phyloP scores from a whole-genome alignment of 2,797 vertebrate species.

The Sebastes itinus region DNA sequence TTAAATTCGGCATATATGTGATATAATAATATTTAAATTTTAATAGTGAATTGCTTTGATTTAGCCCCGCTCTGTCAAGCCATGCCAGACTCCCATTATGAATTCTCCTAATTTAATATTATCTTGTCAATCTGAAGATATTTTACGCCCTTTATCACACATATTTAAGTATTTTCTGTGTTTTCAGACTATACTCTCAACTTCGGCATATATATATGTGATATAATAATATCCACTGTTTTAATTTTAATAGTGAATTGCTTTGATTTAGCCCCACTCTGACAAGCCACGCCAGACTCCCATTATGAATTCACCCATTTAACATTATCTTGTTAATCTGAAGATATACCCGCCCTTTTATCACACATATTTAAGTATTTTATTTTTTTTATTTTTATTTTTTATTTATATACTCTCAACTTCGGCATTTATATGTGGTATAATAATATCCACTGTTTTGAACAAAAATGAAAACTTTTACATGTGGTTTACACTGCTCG shows the following conservation, averaged over 20 bases:
- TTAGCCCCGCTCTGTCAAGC: not conserved
- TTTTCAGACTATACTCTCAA: fast-evolving
- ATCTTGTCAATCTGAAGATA: fast-evolving
- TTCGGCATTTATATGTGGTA: not conserved
- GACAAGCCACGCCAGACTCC: not conserved
- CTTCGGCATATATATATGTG: not conserved
- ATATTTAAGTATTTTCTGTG: fast-evolving
- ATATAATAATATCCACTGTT: fast-evolving
- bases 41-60: not conserved
- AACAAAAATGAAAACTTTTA: not conserved
- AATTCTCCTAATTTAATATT: fast-evolving
- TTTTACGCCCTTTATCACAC: fast-evolving
- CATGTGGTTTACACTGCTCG: not conserved
- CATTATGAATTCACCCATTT: not conserved
- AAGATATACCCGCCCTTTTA: fast-evolving
- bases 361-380: fast-evolving
- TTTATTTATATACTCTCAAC: fast-evolving
- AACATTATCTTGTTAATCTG: fast-evolving
- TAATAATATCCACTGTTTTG: fast-evolving
- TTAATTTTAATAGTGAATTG: not conserved
- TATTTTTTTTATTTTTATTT: no score
- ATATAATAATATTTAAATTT: not conserved
- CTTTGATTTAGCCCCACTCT: not conserved
- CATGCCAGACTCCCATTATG: not conserved
- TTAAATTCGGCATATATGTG: not conserved